Base-by-base conservation (phyloP, 2,113 vertebrate species). In the Lucifuga dentata region DNA sequence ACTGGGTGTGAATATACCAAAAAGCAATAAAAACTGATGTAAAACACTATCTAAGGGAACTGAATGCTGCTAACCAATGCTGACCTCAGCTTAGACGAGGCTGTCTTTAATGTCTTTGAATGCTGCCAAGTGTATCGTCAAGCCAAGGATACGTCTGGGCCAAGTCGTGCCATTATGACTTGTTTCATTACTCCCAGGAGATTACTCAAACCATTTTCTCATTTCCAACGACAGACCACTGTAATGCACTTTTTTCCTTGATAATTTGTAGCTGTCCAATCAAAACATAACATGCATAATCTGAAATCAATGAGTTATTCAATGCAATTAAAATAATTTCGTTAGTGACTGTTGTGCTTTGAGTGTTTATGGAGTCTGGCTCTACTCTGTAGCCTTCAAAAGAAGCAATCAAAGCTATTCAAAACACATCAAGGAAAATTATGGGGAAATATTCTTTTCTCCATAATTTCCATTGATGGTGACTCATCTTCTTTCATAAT, bases 371-470 rank as follows among this genome's bases (percentile, higher is more conserved):
- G 69, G 75, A 78, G 75, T 79, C 81, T 75, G 7, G 69, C 49
- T 73, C 52, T 38, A 64, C 70, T 80, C 66, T 81, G 49, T 48
- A 21, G 50, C 40, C 64, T 20, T 5, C 58, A 75, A 68, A 62
- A 67, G 72, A 73, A 78, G 82, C 84, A 90, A 88, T 88, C 84
- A 86, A 39, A 46, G 45, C 48, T 5, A 82, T 86, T 88, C 81
- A 81, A 45, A 53, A 32, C 23, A 44, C 60, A 49, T 61, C 50
- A 13, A 61, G 67, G 32, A 29, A 59, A 83, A 82, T 68, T 44
- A 75, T 70, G 51, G 75, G 53, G 70, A 70, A 68, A 58, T 45
- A 41, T 45, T 26, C 41, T 66, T 62, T 57, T 20, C 11, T 85
- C 73, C 73, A 20, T 81, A 69, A 70, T 75, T 77, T 83, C 40